phyloP scores from a whole-genome alignment of 2,113 vertebrate species.

The Mystacornis crossleyi region DNA sequence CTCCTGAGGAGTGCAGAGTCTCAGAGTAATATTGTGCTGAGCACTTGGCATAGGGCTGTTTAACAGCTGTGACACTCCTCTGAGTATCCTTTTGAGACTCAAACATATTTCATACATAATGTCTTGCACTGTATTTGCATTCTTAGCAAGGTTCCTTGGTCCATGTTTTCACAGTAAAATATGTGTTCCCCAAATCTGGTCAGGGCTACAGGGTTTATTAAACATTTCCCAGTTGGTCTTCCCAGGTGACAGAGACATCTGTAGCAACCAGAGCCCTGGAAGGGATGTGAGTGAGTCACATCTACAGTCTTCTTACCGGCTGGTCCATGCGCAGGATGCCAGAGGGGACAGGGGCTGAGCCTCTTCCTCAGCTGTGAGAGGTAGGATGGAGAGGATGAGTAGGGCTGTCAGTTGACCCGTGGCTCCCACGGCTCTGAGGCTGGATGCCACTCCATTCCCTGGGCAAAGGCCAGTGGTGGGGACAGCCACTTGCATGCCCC shows the following conservation, averaged over 20 bases:
- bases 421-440: rapidly evolving
- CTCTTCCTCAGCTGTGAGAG: not conserved
- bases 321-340: rapidly evolving
- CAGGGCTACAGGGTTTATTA: not conserved
- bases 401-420: rapidly evolving
- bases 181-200: not conserved
- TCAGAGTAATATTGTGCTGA: not conserved
- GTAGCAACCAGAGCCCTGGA: not conserved
- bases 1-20: not conserved
- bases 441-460: rapidly evolving
- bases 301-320: not conserved
- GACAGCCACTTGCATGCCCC: rapidly evolving
- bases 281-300: not conserved
- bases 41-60: not conserved
- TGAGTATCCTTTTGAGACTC: not conserved
- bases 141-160: not conserved
- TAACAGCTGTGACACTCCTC: not conserved
- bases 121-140: not conserved
- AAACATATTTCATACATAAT: not conserved
- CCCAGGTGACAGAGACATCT: not conserved
- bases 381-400: not conserved
- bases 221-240: not conserved
- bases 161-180: not conserved
- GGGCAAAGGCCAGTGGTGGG: not conserved
- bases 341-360: not conserved